Evolutionary conservation across 2,113 vertebrate genomes (phyloP), one percentile per base, ranked within the genome.

Genomic region (Willisornis vidua): DNA sequence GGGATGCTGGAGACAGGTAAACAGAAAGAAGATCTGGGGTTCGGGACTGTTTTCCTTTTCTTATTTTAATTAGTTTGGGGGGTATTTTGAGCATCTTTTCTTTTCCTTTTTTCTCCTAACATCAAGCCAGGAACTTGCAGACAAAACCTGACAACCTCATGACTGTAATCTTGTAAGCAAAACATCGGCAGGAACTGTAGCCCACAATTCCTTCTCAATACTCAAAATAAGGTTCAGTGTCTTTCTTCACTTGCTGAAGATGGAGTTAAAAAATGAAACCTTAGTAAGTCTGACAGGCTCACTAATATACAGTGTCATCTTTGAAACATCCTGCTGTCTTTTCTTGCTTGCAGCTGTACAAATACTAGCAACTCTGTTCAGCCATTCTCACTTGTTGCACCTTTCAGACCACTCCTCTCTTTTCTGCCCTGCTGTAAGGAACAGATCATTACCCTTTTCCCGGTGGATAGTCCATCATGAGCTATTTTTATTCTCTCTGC

Each of bases 401-500:
- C 41, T 70, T 41, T 46, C 46, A 70, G 74, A 82, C 41, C 62
- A 29, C 45, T 87, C 80, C 61, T 81, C 66, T 85, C 66, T 91
- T 59, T 91, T 66, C 37, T 85, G 62, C 62, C 66, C 58, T 75
- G 54, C 59, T 95, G 62, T 68, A 49, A 94, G 84, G 57, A 95
- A 41, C 7, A 0, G 41, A 92, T 55, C 71, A 85, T 87, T 91
- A 89, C 52, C 80, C 73, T 90, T 84, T 86, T 93, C 80, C 70
- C 62, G 66, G 41, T 0, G 14, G 84, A 73, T 8, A 68, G 91
- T 43, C 87, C 68, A 82, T 82, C 81, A 82, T 10, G 9, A 70
- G 89, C 78, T 96, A 91, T 91, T 95, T 91, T 95, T 93, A 79
- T 75, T 94, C 87, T 85, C 80, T 68, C 52, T 87, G 74, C 61